These are phyloP conservation scores for Onychomys torridus DNA, from an alignment of 2,797 vertebrate species.

Conservation along the genomic window DNA sequence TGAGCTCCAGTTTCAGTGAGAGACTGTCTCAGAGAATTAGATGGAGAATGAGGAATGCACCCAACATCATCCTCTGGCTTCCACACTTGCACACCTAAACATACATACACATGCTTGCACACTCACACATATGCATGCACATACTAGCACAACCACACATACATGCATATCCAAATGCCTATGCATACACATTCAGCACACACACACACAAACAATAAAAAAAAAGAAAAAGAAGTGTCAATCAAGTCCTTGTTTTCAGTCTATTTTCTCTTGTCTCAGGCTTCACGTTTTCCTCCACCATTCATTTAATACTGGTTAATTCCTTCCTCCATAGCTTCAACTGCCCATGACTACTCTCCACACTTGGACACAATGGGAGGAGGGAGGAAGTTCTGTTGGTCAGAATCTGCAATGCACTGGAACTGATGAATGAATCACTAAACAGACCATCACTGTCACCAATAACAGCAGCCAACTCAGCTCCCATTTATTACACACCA, in stretches of 20 bases:
- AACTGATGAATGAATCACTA: constrained; percentile 22
- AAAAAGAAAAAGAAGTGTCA: not conserved
- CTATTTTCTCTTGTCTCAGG: constrained; percentile 27
- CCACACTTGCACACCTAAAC: too few species aligned
- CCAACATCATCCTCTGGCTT: not conserved
- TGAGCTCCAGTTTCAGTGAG: too few species aligned
- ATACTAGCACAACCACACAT: not conserved
- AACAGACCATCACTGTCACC: not conserved
- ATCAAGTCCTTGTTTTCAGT: not conserved
- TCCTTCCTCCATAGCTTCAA: not conserved
- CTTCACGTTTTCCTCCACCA: constrained; percentile 36
- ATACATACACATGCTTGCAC: not conserved
- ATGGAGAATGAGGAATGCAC: not conserved
- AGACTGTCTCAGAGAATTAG: not conserved
- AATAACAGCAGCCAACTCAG: not conserved
- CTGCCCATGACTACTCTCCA: constrained; percentile 32
- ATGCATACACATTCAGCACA: not conserved
- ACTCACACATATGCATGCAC: not conserved
- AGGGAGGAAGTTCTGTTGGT: constrained; percentile 40
- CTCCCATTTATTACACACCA: constrained; percentile 11
- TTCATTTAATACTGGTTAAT: constrained; percentile 63
- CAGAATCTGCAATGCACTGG: constrained; percentile 56
- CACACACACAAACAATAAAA: not conserved
- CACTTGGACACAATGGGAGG: constrained; percentile 16
- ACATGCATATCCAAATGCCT: too few species aligned